Evolutionary conservation across 1,140 invertebrate species (phyloP), one percentile per base, ranked within the genome.

Genomic region (Stegodyphus dumicola): DNA sequence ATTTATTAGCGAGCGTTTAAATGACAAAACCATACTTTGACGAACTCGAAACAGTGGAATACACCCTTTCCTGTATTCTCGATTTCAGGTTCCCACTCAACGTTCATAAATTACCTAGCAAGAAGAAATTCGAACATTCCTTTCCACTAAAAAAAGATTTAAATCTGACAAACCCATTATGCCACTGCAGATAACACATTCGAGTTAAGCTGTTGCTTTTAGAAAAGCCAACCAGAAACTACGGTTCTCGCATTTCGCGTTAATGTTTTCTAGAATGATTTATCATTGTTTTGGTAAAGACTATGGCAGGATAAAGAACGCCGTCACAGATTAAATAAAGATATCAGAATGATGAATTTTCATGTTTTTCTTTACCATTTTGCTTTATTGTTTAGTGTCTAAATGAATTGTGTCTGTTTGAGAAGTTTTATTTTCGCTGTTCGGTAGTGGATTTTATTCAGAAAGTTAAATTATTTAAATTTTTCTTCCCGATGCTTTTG

Each of bases 141-240:
- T 52, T 71, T 49, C 54, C 18, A 11, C 70, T 7, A 56, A 79
- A 83, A 60, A 83, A 74, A 75, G 79, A 83, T 83, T 83, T 83
- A 65, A 73, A 83, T 83, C 70, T 83, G 71, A 83, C 79, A 74
- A 83, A 66, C 71, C 69, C 71, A 75, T 83, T 83, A 83, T 83
- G 71, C 66, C 79, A 74, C 18, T 83, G 71, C n/a, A 74, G 71
- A 83, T 83, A 83, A 75, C 48, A 65, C 70, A 71, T 80, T 73
- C 13, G 2, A 73, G 53, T 80, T n/a, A 15, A 67, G 53, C 67
- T 75, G 79, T 65, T 54, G 18, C 74, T 56, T 60, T 60, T 60
- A 17, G 17, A 76, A 76, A 17, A 5, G 56, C 13, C 13, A 76
- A 7, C 53, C 33, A 54, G 11, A 76, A 76, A 60, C n/a, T 33